Conservation (phyloP, 2,113 vertebrate genomes). For the Leptobrachium ailaonicum region DNA sequence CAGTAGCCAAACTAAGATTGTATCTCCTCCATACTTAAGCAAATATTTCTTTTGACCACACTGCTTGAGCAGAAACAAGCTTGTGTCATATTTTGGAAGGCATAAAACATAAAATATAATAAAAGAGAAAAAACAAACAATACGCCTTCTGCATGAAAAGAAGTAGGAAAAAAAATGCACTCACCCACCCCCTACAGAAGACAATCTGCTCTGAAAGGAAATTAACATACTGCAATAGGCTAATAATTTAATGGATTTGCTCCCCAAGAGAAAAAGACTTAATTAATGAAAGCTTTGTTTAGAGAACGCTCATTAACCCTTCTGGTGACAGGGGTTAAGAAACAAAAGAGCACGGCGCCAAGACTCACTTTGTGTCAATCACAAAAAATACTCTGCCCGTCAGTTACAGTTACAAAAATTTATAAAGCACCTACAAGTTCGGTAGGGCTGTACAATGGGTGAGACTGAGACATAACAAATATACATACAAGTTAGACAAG, state of each 20-base stretch:
- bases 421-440: too few species aligned
- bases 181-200: not conserved
- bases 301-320: constrained; percentile 6
- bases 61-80: too few species aligned
- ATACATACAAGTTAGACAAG: too few species aligned
- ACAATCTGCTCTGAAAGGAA: constrained; percentile 27
- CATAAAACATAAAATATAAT: not conserved
- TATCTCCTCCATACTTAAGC: constrained; percentile 17
- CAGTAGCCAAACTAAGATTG: not conserved
- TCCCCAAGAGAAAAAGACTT: constrained; percentile 33
- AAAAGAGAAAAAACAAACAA: not conserved
- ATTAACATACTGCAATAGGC: constrained; percentile 34
- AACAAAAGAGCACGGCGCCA: not conserved
- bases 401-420: not conserved
- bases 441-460: too few species aligned
- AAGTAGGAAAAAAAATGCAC: not conserved
- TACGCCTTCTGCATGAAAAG: not conserved
- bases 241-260: constrained; percentile 31
- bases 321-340: not conserved
- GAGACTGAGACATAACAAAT: too few species aligned
- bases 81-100: not conserved
- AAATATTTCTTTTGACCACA: not conserved
- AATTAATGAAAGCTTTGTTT: constrained; percentile 39
- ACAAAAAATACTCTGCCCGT: not conserved
- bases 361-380: not conserved